phyloP scores from a whole-genome alignment of 2,888 invertebrate species.

The Lasioglossum villosulum region DNA sequence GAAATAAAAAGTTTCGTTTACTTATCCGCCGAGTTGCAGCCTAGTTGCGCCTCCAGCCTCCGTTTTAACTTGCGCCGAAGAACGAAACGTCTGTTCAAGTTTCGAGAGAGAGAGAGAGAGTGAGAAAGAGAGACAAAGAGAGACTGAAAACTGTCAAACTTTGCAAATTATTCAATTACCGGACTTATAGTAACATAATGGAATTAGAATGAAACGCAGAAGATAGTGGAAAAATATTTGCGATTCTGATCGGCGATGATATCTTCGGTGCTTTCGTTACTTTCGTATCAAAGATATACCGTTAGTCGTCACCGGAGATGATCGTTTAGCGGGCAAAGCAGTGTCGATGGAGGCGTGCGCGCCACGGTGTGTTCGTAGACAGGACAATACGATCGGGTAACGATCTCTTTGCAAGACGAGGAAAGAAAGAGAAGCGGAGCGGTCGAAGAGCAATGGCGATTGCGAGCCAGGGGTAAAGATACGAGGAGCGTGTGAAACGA shows the following conservation, averaged over 20 bases:
- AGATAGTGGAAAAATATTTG: no score
- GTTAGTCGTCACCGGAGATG: neutral
- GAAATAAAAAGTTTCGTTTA: slow-evolving; percentile 1
- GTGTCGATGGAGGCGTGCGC: slow-evolving; percentile 9
- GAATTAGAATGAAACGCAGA: no score
- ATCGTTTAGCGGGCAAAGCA: slow-evolving; percentile 6
- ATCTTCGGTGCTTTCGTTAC: neutral
- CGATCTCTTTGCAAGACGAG: slow-evolving; percentile 41
- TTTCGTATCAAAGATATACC: neutral
- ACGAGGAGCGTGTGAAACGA: slow-evolving; percentile 49
- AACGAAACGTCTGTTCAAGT: neutral
- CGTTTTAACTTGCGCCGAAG: neutral
- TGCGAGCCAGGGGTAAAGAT: slow-evolving; percentile 24
- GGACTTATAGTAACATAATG: neutral
- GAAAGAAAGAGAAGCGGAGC: neutral
- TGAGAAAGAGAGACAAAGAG: neutral
- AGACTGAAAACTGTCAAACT: neutral
- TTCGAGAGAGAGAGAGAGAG: neutral
- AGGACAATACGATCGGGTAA: slow-evolving; percentile 23
- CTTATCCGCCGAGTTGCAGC: neutral
- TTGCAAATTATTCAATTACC: neutral
- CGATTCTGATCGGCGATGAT: no score
- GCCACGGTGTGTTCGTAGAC: neutral
- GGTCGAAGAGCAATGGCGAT: slow-evolving; percentile 61
- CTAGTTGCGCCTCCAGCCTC: neutral